phyloP scores from a whole-genome alignment of 2,797 vertebrate species.

The Podarcis lilfordi region DNA sequence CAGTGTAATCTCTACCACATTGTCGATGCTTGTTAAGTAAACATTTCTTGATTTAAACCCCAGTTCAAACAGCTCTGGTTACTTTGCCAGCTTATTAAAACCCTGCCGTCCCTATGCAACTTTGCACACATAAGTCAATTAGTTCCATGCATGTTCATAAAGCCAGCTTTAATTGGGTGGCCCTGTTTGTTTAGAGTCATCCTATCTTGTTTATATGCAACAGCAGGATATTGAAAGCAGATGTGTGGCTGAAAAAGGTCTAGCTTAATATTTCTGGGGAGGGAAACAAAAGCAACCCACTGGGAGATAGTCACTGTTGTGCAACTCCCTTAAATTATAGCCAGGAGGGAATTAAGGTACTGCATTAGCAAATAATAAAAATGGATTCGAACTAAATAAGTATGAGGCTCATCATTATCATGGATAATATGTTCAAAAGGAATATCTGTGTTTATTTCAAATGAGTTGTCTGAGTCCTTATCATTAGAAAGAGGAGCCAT shows the following conservation, averaged over 20 bases:
- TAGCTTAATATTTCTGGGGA: neutral
- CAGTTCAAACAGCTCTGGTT: slow-evolving; percentile 29
- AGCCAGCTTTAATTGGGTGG: slow-evolving; percentile 52
- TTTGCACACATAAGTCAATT: slow-evolving; percentile 35
- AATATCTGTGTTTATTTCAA: neutral
- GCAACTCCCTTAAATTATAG: slow-evolving; percentile 15
- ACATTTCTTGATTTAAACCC: slow-evolving; percentile 1
- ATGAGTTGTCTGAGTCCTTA: neutral
- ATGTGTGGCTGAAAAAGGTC: slow-evolving; percentile 22
- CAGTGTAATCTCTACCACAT: neutral
- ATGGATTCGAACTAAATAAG: neutral
- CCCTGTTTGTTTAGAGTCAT: slow-evolving; percentile 45
- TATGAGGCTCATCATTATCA: slow-evolving; percentile 15
- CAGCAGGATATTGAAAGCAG: slow-evolving; percentile 38
- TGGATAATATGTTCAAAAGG: neutral
- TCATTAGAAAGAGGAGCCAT: neutral
- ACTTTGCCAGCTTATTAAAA: slow-evolving; percentile 52
- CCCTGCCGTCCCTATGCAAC: slow-evolving; percentile 25
- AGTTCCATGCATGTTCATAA: slow-evolving; percentile 58
- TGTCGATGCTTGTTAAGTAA: slow-evolving; percentile 41
- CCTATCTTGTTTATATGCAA: slow-evolving; percentile 33
- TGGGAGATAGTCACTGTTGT: slow-evolving; percentile 24
- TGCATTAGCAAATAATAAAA: neutral
- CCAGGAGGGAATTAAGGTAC: neutral
- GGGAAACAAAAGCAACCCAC: neutral